Evolutionary conservation across 1,140 invertebrate genomes (phyloP).

Genomic region (Drosophila pandora): DNA sequence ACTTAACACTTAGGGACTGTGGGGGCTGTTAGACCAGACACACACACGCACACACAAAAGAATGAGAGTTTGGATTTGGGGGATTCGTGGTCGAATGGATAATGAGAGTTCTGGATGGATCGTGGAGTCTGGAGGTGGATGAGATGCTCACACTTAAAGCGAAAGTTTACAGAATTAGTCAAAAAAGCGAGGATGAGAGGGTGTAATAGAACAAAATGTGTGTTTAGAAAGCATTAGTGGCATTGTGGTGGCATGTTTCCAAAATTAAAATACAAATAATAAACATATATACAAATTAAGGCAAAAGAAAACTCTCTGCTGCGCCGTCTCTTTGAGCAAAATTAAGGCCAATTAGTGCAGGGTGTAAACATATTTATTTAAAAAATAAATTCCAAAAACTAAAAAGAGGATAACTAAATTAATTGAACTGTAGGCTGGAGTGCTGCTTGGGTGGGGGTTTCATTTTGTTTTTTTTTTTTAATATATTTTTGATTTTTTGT

Average conservation of each 20-base stretch:
- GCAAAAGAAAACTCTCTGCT: slow-evolving; percentile 46
- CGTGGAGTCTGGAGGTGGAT: slow-evolving; percentile 18
- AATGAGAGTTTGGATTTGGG: slow-evolving; percentile 5
- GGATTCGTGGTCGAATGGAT: not conserved
- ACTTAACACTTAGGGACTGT: slow-evolving; percentile 49
- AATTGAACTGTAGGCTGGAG: slow-evolving; percentile 46
- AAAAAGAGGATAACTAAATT: slow-evolving; percentile 61
- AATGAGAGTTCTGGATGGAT: not conserved
- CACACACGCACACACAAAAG: slow-evolving; percentile 49
- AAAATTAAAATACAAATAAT: slow-evolving; percentile 49
- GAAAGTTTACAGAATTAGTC: slow-evolving; percentile 34
- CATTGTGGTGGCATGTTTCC: slow-evolving; percentile 12
- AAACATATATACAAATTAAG: slow-evolving; percentile 52
- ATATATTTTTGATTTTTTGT: slow-evolving; percentile 4
- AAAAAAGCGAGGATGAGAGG: slow-evolving; percentile 23
- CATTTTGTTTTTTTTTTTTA: slow-evolving; percentile 11
- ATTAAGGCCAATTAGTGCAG: slow-evolving; percentile 74
- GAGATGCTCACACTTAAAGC: slow-evolving; percentile 24
- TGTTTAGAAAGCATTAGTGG: slow-evolving; percentile 37
- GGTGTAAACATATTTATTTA: slow-evolving; percentile 67
- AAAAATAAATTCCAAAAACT: slow-evolving; percentile 33
- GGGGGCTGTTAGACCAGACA: slow-evolving; percentile 34
- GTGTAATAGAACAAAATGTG: slow-evolving; percentile 8
- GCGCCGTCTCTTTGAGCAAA: slow-evolving; percentile 51
- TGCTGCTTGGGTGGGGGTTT: slow-evolving; percentile 36